phyloP scores from a whole-genome alignment of 1,140 invertebrate species.

The Samia ricini region DNA sequence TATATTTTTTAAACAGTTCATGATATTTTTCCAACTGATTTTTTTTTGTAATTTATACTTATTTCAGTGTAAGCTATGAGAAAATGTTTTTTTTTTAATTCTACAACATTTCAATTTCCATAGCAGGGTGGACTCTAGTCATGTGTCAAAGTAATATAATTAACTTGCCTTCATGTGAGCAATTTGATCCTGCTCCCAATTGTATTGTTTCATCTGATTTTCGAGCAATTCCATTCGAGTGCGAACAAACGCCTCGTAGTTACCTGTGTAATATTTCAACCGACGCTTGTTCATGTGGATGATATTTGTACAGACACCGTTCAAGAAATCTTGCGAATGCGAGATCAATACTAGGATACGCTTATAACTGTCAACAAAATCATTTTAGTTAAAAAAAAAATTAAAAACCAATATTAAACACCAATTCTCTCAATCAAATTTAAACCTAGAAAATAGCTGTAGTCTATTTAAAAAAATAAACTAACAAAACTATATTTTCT shows the following conservation, averaged over 20 bases:
- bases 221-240: slow-evolving; percentile 96
- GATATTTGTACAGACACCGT: slow-evolving; percentile 99
- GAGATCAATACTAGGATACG: slow-evolving; percentile 99
- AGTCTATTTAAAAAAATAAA: too few species aligned
- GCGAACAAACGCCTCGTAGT: slow-evolving; percentile 97
- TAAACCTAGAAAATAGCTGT: too few species aligned
- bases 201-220: slow-evolving; percentile 99
- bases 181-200: slow-evolving; percentile 99
- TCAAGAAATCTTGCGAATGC: slow-evolving; percentile 99
- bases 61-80: too few species aligned
- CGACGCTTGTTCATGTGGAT: slow-evolving; percentile 96
- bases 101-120: too few species aligned
- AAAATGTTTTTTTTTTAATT: too few species aligned
- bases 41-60: too few species aligned
- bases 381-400: background rate
- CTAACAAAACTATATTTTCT: too few species aligned
- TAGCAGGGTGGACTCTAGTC: too few species aligned
- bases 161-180: slow-evolving; percentile 96
- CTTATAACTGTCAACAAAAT: slow-evolving; percentile 88
- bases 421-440: too few species aligned
- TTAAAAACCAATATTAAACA: too few species aligned
- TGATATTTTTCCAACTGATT: too few species aligned
- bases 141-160: background rate
- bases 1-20: too few species aligned
- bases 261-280: slow-evolving; percentile 96